Evolutionary conservation across 2,888 invertebrate species (phyloP).

Genomic region (Micoletzkya japonica): DNA sequence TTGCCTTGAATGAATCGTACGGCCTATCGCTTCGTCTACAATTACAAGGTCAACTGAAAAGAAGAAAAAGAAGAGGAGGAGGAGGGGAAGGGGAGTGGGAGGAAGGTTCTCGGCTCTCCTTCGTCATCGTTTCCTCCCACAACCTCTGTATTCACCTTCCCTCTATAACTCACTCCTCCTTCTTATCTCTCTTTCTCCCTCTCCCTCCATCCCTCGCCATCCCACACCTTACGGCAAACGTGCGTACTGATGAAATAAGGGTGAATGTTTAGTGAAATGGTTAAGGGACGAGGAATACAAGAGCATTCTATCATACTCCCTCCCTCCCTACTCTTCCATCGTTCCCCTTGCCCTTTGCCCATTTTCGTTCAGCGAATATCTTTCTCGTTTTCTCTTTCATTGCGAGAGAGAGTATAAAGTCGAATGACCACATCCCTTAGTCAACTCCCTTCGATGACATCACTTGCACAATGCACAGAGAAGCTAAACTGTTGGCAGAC

Average conservation of each 20-base stretch:
- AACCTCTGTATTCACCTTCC: not conserved
- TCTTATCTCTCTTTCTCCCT: not conserved
- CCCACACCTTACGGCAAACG: too few relatives aligned
- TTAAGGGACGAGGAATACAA: too few relatives aligned
- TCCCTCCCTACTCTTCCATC: not conserved
- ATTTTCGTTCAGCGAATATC: not conserved
- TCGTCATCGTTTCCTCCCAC: not conserved
- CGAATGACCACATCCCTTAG: not conserved
- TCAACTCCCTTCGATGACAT: not conserved
- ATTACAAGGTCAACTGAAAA: too few relatives aligned
- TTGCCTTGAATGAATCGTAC: too few relatives aligned
- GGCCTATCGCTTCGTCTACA: too few relatives aligned
- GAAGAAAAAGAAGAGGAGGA: not conserved
- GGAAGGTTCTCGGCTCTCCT: not conserved
- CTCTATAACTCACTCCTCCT: not conserved
- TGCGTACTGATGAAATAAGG: too few relatives aligned
- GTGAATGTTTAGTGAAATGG: too few relatives aligned
- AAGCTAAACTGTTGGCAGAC: too few relatives aligned
- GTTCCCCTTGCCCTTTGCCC: not conserved
- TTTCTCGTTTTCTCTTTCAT: not conserved
- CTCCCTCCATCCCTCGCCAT: not conserved
- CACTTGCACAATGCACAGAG: too few relatives aligned
- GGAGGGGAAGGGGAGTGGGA: not conserved
- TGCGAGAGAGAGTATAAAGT: not conserved
- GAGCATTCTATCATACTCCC: not conserved